Evolutionary conservation across 2,113 vertebrate genomes (phyloP).

Genomic region (Bungarus multicinctus): DNA sequence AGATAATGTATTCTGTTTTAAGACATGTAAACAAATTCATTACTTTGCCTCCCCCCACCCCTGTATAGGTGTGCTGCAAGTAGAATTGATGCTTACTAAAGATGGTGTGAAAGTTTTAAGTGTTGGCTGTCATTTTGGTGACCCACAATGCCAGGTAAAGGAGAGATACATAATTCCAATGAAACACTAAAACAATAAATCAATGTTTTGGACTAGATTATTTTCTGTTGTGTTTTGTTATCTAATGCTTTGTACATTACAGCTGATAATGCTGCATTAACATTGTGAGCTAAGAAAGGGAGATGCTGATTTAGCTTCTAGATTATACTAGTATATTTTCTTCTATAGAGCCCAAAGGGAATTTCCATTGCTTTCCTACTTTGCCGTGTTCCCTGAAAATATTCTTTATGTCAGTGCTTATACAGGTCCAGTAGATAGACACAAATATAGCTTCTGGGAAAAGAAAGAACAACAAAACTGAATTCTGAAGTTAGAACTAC

Average conservation of each 20-base stretch:
- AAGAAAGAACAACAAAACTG: conserved; percentile 7
- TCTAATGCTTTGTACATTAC: background rate
- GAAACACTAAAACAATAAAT: background rate
- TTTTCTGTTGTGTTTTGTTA: background rate
- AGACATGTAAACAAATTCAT: background rate
- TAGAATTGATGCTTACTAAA: conserved; percentile 84
- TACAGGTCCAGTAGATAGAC: background rate
- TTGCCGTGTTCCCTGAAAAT: background rate
- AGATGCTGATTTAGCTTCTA: background rate
- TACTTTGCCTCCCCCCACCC: background rate
- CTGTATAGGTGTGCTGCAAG: conserved; percentile 85
- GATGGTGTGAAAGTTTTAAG: conserved; percentile 80
- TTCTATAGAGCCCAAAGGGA: background rate
- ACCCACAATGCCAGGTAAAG: conserved; percentile 85
- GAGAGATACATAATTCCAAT: background rate
- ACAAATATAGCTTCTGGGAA: background rate
- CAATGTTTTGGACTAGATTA: background rate
- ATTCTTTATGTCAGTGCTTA: background rate
- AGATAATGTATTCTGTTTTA: background rate
- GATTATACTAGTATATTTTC: background rate
- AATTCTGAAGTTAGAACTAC: background rate
- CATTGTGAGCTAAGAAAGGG: background rate
- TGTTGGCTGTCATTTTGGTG: conserved; percentile 87
- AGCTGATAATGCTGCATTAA: background rate
- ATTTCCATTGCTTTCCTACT: background rate